Evolutionary conservation across 1,140 invertebrate species (phyloP).

Genomic region (Calliopsis andreniformis): DNA sequence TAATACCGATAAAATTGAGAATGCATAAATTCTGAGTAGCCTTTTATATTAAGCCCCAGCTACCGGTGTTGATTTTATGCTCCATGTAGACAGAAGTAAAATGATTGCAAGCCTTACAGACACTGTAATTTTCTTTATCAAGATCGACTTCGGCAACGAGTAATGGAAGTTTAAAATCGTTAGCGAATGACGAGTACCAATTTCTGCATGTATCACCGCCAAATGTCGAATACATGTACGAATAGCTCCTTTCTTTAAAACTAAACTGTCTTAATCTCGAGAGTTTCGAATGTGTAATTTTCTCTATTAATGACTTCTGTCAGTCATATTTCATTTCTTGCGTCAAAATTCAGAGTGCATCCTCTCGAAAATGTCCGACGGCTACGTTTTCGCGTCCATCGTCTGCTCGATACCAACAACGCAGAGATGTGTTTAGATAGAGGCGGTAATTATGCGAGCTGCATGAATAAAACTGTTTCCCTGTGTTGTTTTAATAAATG

Average conservation of each 20-base stretch:
- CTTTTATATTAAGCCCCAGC: not conserved
- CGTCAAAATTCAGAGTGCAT: not conserved
- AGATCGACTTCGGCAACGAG: conserved; percentile 27
- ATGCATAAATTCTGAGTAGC: not conserved
- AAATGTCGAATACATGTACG: not conserved
- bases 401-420: conserved; percentile 57
- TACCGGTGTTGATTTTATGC: conserved; percentile 1
- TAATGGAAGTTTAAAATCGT: conserved; percentile 17
- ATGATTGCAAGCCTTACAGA: conserved; percentile 26
- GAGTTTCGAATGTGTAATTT: no score
- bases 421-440: conserved; percentile 69
- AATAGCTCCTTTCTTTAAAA: not conserved
- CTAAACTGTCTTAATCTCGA: not conserved
- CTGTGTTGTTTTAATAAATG: conserved; percentile 79
- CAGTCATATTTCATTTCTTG: no score
- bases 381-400: conserved; percentile 5
- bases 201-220: not conserved
- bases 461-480: conserved; percentile 73
- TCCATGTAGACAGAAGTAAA: conserved; percentile 8
- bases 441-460: conserved; percentile 76
- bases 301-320: no score
- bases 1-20: not conserved
- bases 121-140: conserved; percentile 45
- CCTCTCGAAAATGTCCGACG: not conserved
- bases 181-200: not conserved